Percentiles rank a stretch among this genome's conserved stretches.
phyloP scores from a whole-genome alignment of 1,140 invertebrate genomes.

The Apis cerana region DNA sequence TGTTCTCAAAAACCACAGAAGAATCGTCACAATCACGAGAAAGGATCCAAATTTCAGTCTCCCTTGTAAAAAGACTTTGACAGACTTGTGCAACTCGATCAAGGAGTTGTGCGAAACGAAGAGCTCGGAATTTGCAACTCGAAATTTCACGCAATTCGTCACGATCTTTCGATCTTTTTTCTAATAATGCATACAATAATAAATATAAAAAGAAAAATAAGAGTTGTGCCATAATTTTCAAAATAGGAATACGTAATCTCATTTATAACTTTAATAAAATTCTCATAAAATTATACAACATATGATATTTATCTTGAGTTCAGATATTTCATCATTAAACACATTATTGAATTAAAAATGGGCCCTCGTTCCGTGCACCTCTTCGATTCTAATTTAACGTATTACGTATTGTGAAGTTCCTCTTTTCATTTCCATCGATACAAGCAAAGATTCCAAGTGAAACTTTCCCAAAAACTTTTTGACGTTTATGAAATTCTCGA shows the following conservation, averaged over 20 bases:
- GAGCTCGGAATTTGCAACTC: background rate
- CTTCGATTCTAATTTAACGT: conserved; percentile 46
- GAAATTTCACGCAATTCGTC: too few species aligned
- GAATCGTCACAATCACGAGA: background rate
- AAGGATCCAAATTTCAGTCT: background rate
- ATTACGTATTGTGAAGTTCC: background rate
- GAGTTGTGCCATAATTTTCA: too few species aligned
- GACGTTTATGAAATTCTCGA: conserved; percentile 21
- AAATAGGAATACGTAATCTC: too few species aligned
- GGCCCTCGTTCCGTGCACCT: conserved; percentile 37
- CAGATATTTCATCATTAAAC: too few species aligned
- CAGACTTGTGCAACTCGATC: conserved; percentile 7
- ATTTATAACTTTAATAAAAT: too few species aligned
- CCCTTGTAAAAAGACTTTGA: conserved; percentile 35
- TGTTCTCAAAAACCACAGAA: conserved; percentile 16
- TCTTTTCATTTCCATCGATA: conserved; percentile 14
- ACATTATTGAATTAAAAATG: too few species aligned
- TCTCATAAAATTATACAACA: too few species aligned
- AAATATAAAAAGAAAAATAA: too few species aligned
- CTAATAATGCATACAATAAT: too few species aligned
- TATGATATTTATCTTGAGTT: too few species aligned
- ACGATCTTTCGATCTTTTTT: too few species aligned
- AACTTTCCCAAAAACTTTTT: background rate
- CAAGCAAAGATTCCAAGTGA: background rate
- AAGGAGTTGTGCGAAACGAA: conserved; percentile 23